Conservation (phyloP, 30 jellyfish, hydroid and myxozoan genomes). For the Aurelia aurita complex sp. Pacific region DNA sequence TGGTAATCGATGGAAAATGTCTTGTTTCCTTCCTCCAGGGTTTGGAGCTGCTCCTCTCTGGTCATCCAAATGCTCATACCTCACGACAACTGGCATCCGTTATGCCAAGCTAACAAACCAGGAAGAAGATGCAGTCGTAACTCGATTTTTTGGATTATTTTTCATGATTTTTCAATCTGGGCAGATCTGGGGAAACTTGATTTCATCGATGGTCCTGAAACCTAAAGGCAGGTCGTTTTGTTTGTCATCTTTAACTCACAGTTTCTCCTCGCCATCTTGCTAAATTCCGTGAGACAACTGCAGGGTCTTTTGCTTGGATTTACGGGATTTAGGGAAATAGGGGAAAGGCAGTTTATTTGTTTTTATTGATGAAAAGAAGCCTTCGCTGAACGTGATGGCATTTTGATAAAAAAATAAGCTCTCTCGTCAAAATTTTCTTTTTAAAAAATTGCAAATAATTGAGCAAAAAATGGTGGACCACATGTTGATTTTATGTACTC, state of each 20-base stretch:
- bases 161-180: conserved; percentile 86
- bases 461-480: too few relatives aligned
- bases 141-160: conserved; percentile 86
- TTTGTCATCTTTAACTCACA: too few relatives aligned
- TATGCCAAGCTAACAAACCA: conserved; percentile 60
- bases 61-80: conserved; percentile 91
- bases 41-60: conserved; percentile 93
- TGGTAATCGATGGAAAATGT: too few relatives aligned
- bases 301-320: too few relatives aligned
- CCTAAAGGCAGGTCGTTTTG: conserved; percentile 52
- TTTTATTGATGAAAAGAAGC: too few relatives aligned
- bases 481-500: too few relatives aligned
- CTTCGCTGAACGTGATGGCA: too few relatives aligned
- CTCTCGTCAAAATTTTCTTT: too few relatives aligned
- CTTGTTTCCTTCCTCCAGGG: conserved; percentile 37
- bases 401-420: too few relatives aligned
- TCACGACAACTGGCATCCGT: conserved; percentile 80
- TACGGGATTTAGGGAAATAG: too few relatives aligned
- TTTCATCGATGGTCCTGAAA: conserved; percentile 78
- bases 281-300: neutral
- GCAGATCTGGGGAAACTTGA: conserved; percentile 92
- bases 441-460: too few relatives aligned
- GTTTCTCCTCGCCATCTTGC: neutral
- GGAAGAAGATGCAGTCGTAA: conserved; percentile 64
- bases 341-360: too few relatives aligned